Conservation (phyloP, 2,113 vertebrate genomes). For the Nesoenas mayeri region DNA sequence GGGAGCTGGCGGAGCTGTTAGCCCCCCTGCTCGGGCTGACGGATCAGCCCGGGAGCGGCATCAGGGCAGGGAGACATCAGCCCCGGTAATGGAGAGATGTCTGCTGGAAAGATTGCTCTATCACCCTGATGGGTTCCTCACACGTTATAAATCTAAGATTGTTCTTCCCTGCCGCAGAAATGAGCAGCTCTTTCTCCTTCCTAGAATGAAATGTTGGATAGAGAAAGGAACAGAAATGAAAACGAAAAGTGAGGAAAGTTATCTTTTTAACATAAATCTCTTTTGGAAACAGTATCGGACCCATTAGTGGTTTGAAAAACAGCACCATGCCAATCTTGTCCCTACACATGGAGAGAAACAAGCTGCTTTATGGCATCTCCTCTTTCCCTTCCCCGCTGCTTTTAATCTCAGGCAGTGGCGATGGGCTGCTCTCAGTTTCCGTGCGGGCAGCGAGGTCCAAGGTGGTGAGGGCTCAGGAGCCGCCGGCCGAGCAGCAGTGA, state of each 20-base stretch:
- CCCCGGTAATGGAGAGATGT: slow-evolving; percentile 80
- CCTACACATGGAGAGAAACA: neutral
- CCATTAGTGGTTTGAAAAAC: neutral
- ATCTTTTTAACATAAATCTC: slow-evolving; percentile 72
- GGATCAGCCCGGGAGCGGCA: slow-evolving; percentile 71
- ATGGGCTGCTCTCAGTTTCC: neutral
- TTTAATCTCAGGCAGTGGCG: neutral
- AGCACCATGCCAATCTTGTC: neutral
- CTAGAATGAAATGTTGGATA: slow-evolving; percentile 67
- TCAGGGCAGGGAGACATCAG: slow-evolving; percentile 70
- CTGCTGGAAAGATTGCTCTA: slow-evolving; percentile 83
- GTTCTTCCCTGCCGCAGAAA: slow-evolving; percentile 71
- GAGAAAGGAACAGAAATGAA: slow-evolving; percentile 64
- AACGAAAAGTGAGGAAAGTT: slow-evolving; percentile 65
- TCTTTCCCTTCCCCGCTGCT: fast-evolving
- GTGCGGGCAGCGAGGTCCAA: neutral
- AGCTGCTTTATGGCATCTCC: neutral
- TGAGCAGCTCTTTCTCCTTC: slow-evolving; percentile 68
- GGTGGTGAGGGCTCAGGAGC: neutral
- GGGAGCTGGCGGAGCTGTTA: neutral
- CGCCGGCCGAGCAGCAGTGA: fast-evolving
- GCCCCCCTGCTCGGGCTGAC: slow-evolving; percentile 58
- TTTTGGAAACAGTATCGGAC: neutral
- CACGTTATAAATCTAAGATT: slow-evolving; percentile 77
- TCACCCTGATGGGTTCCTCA: slow-evolving; percentile 73